These are phyloP conservation scores for Notospermus geniculatus DNA, from an alignment of 1,140 invertebrate genomes.

Conservation along the genomic window DNA sequence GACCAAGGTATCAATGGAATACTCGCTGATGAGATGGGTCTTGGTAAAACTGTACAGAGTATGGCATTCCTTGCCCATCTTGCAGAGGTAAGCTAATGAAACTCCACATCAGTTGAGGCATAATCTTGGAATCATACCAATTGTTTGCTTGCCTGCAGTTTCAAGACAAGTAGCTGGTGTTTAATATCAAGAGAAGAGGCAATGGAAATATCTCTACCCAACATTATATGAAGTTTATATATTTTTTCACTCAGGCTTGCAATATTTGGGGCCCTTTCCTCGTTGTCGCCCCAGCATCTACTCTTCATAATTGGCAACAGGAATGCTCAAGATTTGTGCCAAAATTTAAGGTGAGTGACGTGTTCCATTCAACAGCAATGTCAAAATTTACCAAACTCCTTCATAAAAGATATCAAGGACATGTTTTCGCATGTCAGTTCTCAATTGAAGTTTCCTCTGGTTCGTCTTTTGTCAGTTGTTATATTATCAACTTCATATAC, in stretches of 20 bases:
- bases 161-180: too few species aligned
- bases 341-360: conserved; percentile 76
- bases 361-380: too few species aligned
- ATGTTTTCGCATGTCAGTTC: too few species aligned
- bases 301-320: conserved; percentile 97
- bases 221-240: conserved; percentile 1
- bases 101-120: background rate
- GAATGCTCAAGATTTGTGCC: conserved; percentile 92
- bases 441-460: too few species aligned
- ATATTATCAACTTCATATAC: too few species aligned
- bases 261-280: conserved; percentile 93
- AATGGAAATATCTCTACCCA: background rate
- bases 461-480: too few species aligned
- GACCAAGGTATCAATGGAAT: conserved; percentile 78
- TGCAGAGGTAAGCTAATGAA: conserved; percentile 65
- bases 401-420: too few species aligned
- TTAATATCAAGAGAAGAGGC: too few species aligned
- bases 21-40: conserved; percentile 91
- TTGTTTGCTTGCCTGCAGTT: conserved; percentile 1
- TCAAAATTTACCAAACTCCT: too few species aligned
- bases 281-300: conserved; percentile 92
- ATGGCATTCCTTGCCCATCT: conserved; percentile 94
- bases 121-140: background rate
- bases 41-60: conserved; percentile 97
- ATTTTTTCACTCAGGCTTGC: conserved; percentile 34